These are phyloP conservation scores for Ispidina picta DNA, from an alignment of 2,797 vertebrate species.

Conservation along the genomic window DNA sequence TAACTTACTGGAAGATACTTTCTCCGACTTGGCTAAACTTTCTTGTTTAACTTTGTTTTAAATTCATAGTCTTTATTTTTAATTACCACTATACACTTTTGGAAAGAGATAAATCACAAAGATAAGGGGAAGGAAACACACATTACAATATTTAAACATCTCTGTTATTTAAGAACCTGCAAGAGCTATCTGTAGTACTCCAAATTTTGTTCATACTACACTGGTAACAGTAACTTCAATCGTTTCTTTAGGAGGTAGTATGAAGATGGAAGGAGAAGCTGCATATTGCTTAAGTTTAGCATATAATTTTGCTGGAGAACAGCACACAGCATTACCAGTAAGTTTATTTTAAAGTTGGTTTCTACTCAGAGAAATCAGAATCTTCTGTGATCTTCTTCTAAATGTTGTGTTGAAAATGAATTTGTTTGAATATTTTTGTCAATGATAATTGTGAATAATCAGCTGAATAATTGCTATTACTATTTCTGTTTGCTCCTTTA, in stretches of 20 bases:
- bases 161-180: background rate
- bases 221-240: background rate
- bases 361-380: background rate
- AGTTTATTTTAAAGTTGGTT: conserved; percentile 56
- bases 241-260: conserved; percentile 77
- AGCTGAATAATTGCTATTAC: background rate
- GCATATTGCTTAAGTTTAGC: conserved; percentile 78
- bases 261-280: conserved; percentile 77
- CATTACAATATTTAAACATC: background rate
- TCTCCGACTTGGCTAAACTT: background rate
- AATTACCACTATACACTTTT: background rate
- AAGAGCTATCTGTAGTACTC: background rate
- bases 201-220: background rate
- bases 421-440: background rate
- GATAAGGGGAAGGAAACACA: background rate
- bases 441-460: background rate
- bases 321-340: conserved; percentile 73
- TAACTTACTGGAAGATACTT: background rate
- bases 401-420: background rate
- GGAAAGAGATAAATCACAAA: background rate
- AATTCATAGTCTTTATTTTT: background rate
- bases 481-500: background rate
- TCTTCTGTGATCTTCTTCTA: background rate
- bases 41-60: background rate
- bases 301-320: conserved; percentile 71